Evolutionary conservation across 30 jellyfish, hydroid and myxozoan genomes (phyloP), one percentile per base, ranked within the genome.

Genomic region (Aurelia coerulea): DNA sequence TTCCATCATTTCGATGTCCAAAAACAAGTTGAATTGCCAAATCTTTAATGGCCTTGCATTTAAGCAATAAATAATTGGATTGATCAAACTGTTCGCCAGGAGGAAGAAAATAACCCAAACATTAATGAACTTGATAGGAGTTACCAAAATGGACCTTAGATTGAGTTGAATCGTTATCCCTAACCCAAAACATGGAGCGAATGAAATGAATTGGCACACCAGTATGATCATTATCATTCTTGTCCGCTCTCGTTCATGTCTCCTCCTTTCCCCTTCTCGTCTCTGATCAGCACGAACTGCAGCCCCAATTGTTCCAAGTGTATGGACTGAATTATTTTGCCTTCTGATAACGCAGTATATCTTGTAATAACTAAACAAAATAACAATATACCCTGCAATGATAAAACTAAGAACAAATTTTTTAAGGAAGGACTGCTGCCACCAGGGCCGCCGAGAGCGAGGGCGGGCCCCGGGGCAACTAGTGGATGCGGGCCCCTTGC

Each of bases 41-140:
- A 5, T 46, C 14, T 46, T 5, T 46, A 9, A 46, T 46, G 0
- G 56, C 7, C 56, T 65, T 65, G 41, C 51, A 33, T 23, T 46
- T 2, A 65, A 37, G 14, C 34, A 65, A 23, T 65, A 65, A 33
- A 65, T 23, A 18, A 65, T 65, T 23, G 76, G 76, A 23, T 65
- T 65, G 41, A 65, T 15, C 76, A 65, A 65, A 65, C 76, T 65
- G 51, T 65, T 65, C 54, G 41, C 34, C 18, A 65, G 39, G 18
- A 65, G 34, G 39, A 37, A 65, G 76, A 65, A 65, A 9, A 14
- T 23, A 16, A 33, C 41, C 76, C 76, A 65, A 3, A 65, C 4
- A 4, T 37, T 4, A 46, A 37, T 65, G 76, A 23, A 65, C 8
- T n/a, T 1, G 51, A 13, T 1, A 6, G 76, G 19, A 3, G 51